A percentile compares a stretch with the other conserved stretches of the same genome.
Conservation (phyloP, 37 sponge, comb jelly and placozoan genomes). For the Chondrosia reniformis region DNA sequence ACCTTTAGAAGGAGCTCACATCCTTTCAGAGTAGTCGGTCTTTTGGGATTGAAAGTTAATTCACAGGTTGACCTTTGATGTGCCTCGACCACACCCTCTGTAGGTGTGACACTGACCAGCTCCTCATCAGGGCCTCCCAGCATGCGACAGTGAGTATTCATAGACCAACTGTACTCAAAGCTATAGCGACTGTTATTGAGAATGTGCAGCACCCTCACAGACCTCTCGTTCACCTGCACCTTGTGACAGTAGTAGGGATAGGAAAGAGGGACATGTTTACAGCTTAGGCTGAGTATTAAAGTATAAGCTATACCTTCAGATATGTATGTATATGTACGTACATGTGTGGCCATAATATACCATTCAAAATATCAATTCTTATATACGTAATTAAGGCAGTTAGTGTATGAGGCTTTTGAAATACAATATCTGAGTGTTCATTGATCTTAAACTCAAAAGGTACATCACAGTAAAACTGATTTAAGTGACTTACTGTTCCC, state of each 20-base stretch:
- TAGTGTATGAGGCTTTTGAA: too few relatives aligned
- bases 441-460: too few relatives aligned
- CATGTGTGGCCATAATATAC: too few relatives aligned
- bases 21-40: conserved; percentile 56
- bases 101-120: conserved; percentile 56
- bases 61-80: conserved; percentile 40
- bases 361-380: too few relatives aligned
- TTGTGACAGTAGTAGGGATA: background rate
- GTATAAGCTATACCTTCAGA: too few relatives aligned
- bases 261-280: too few relatives aligned
- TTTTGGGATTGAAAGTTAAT: conserved; percentile 73
- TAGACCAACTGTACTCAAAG: conserved; percentile 75
- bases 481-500: conserved; percentile 35
- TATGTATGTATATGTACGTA: too few relatives aligned
- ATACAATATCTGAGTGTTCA: too few relatives aligned
- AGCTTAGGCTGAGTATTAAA: too few relatives aligned
- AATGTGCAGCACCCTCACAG: conserved; percentile 59
- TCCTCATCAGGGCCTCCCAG: conserved; percentile 23
- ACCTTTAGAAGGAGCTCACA: conserved; percentile 58
- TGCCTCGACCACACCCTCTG: conserved; percentile 56
- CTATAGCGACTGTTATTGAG: conserved; percentile 68
- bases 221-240: conserved; percentile 85
- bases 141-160: conserved; percentile 24
- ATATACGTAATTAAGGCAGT: too few relatives aligned
- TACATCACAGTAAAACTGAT: too few relatives aligned